These are phyloP conservation scores for Scomber colias DNA, from an alignment of 2,113 vertebrate genomes.

Conservation along the genomic window DNA sequence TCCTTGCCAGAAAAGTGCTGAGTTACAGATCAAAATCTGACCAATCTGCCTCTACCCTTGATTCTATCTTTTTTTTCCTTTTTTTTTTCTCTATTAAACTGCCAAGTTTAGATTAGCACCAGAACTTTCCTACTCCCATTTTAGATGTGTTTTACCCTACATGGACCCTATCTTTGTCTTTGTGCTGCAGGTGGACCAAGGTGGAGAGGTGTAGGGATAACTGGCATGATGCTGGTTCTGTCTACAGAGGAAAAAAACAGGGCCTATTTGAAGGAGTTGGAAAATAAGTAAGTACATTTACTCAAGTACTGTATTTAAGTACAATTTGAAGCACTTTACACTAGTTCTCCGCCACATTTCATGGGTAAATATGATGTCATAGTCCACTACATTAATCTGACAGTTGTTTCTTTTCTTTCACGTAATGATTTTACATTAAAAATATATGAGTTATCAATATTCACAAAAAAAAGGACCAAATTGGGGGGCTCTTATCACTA, in stretches of 20 bases:
- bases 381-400: too few species aligned
- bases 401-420: too few species aligned
- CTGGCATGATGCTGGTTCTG: not conserved
- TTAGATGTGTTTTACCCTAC: slow-evolving; percentile 42
- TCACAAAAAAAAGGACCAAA: too few species aligned
- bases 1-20: slow-evolving; percentile 63
- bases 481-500: too few species aligned
- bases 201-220: not conserved
- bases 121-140: slow-evolving; percentile 21
- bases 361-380: not conserved
- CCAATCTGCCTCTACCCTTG: slow-evolving; percentile 65
- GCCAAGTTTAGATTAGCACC: slow-evolving; percentile 58
- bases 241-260: too few species aligned
- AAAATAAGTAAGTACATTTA: too few species aligned
- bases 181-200: not conserved
- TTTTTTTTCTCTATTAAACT: slow-evolving; percentile 38
- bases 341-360: not conserved
- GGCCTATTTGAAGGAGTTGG: not conserved
- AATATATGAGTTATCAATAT: too few species aligned
- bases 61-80: slow-evolving; percentile 58
- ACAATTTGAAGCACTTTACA: too few species aligned
- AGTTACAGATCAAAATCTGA: slow-evolving; percentile 75
- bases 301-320: too few species aligned
- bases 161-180: slow-evolving; percentile 14
- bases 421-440: too few species aligned